Conservation (phyloP, 2,113 vertebrate genomes). For the Psittacula cyanocephala region DNA sequence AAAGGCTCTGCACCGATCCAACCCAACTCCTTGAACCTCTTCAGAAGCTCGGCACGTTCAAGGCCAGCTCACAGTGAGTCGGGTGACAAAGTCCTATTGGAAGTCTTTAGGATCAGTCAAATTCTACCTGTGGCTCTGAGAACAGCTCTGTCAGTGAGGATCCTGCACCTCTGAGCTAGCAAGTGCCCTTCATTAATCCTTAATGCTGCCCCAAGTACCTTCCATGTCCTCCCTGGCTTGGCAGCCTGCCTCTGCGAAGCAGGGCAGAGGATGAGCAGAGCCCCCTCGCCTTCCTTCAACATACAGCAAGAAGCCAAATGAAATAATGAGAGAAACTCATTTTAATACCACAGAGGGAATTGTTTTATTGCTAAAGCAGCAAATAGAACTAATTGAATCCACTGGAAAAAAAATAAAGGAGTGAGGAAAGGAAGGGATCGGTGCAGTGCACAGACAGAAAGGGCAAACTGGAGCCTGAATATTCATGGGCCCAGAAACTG, state of each 20-base stretch:
- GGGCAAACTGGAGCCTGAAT: conserved; percentile 17
- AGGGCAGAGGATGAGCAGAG: conserved; percentile 26
- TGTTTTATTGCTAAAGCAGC: conserved; percentile 78
- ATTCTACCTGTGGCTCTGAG: not conserved
- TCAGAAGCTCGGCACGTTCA: not conserved
- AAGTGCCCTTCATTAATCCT: conserved; percentile 45
- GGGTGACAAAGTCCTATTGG: fast-evolving
- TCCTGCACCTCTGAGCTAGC: not conserved
- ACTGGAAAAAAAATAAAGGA: not conserved
- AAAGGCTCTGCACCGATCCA: not conserved
- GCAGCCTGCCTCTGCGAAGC: not conserved
- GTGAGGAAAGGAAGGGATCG: not conserved
- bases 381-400: conserved; percentile 79
- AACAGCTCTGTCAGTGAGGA: not conserved
- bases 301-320: conserved; percentile 61
- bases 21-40: fast-evolving
- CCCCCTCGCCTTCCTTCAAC: conserved; percentile 42
- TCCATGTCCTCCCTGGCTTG: not conserved
- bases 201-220: conserved; percentile 17
- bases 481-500: conserved; percentile 31
- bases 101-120: not conserved
- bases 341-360: conserved; percentile 72
- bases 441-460: not conserved
- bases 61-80: not conserved
- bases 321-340: conserved; percentile 76